Conservation (phyloP, 1,140 invertebrate species). For the Drosophila sucinea region DNA sequence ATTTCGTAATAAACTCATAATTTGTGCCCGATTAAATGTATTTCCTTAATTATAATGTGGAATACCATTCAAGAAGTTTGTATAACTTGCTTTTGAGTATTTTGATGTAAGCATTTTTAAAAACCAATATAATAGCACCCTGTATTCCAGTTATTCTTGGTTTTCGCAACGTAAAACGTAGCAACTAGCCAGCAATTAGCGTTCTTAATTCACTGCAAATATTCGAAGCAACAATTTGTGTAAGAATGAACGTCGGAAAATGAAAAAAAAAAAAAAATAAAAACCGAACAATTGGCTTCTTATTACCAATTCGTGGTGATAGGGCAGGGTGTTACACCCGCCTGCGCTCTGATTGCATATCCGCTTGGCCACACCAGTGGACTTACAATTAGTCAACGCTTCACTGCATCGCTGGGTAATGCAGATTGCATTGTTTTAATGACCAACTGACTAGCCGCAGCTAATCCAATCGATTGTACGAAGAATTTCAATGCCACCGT, state of each 20-base stretch:
- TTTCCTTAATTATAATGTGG: no score
- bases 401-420: constrained; percentile 61
- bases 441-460: constrained; percentile 35
- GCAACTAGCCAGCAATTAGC: constrained; percentile 55
- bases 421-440: constrained; percentile 46
- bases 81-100: no score
- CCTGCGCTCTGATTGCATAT: constrained; percentile 49
- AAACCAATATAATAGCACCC: no score
- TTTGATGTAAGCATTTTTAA: no score
- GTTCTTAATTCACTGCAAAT: constrained; percentile 66
- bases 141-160: constrained; percentile 34
- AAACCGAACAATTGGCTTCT: constrained; percentile 30
- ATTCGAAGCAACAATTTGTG: constrained; percentile 73
- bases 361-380: constrained; percentile 44
- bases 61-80: no score
- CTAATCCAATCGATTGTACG: constrained; percentile 32
- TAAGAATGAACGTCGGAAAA: constrained; percentile 54
- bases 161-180: constrained; percentile 41
- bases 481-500: constrained; percentile 65
- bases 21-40: no score
- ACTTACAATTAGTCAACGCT: constrained; percentile 48
- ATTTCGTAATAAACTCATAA: no score
- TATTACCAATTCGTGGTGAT: constrained; percentile 32
- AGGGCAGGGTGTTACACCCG: constrained; percentile 34
- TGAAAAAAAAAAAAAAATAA: constrained; percentile 12